These are phyloP conservation scores for Drosophila prolongata DNA, from an alignment of 2,888 invertebrate genomes.

Conservation along the genomic window DNA sequence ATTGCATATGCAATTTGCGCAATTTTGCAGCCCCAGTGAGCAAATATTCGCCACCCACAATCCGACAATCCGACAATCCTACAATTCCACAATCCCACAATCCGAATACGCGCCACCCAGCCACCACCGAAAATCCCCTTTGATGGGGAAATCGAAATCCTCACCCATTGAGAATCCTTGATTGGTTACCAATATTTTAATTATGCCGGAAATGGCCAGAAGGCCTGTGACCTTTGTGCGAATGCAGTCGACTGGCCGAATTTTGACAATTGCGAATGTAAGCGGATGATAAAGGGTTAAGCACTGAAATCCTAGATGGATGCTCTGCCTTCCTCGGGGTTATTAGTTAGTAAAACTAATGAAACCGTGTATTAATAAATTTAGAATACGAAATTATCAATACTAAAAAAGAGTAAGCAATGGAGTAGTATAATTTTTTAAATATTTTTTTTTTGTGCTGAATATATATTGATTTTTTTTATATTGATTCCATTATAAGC, in stretches of 20 bases:
- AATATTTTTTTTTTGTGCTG: too few relatives aligned
- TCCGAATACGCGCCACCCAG: too few relatives aligned
- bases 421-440: too few relatives aligned
- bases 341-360: too few relatives aligned
- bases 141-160: neutral
- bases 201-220: slow-evolving; percentile 56
- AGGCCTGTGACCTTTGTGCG: slow-evolving; percentile 49
- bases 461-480: too few relatives aligned
- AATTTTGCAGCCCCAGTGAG: slow-evolving; percentile 78
- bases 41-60: slow-evolving; percentile 55
- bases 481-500: too few relatives aligned
- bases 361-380: too few relatives aligned
- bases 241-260: slow-evolving; percentile 36
- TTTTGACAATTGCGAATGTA: slow-evolving; percentile 33
- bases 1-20: slow-evolving; percentile 76
- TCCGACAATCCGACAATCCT: too few relatives aligned
- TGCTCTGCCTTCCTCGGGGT: neutral
- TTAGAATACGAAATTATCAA: too few relatives aligned
- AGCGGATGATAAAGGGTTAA: neutral
- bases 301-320: neutral
- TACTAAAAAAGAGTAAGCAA: too few relatives aligned
- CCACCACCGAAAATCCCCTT: neutral
- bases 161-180: slow-evolving; percentile 65
- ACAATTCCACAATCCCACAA: neutral
- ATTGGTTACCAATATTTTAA: slow-evolving; percentile 81